A percentile compares a stretch with the other conserved stretches of the same genome.
These are phyloP conservation scores for Oxygymnocypris stewartii DNA, from an alignment of 2,113 vertebrate species.

Conservation along the genomic window DNA sequence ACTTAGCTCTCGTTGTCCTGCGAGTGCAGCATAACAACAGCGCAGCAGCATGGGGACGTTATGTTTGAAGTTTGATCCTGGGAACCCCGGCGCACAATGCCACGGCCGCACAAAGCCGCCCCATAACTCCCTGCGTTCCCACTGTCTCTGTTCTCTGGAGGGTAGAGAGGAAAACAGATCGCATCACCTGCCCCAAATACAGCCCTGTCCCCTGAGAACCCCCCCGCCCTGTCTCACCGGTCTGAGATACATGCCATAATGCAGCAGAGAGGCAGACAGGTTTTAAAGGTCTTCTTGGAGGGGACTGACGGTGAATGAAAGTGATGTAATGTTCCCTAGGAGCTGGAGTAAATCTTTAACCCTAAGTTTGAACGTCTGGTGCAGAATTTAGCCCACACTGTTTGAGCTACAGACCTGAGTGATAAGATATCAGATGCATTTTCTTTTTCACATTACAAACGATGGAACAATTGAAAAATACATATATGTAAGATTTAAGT, in stretches of 20 bases:
- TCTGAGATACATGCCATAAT: neutral
- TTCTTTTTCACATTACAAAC: too few relatives aligned
- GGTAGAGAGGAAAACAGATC: conserved; percentile 39
- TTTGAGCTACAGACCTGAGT: neutral
- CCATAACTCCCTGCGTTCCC: conserved; percentile 48
- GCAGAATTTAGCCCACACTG: neutral
- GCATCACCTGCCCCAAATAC: conserved; percentile 51
- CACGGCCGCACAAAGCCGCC: conserved; percentile 45
- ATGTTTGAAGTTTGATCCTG: conserved; percentile 64
- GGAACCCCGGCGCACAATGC: conserved; percentile 56
- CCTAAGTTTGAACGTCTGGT: neutral
- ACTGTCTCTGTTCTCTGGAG: conserved; percentile 45
- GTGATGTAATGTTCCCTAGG: neutral
- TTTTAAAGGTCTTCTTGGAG: conserved; percentile 17
- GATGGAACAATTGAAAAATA: too few relatives aligned
- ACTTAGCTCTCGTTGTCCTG: conserved; percentile 40
- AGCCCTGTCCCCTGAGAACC: conserved; percentile 10
- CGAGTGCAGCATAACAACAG: conserved; percentile 27
- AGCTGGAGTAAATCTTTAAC: neutral
- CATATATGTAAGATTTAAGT: too few relatives aligned
- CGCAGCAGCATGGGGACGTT: conserved; percentile 23
- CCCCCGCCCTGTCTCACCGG: conserved; percentile 38
- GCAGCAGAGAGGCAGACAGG: conserved; percentile 16
- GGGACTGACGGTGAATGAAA: neutral
- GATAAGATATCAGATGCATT: neutral